Evolutionary conservation across 2,113 vertebrate species (phyloP), one percentile per base, ranked within the genome.

Genomic region (cattle (Bos taurus)): DNA sequence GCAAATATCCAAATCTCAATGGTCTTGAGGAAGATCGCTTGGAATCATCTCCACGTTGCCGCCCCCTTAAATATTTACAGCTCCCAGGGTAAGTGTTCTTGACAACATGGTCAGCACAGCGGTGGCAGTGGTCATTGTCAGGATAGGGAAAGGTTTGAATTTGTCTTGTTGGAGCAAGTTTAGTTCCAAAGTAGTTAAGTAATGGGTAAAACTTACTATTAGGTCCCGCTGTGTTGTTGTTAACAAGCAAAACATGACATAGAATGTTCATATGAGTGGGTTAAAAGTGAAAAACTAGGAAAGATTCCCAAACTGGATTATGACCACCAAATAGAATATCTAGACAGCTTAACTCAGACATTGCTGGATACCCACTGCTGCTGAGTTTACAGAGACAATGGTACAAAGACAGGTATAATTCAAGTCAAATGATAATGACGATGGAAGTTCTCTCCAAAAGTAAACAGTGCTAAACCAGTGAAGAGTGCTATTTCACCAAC

Each of bases 1-100:
- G 97, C 0, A 52, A 97, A 92, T 97, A 97, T 84, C 94, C 96
- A 98, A 90, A 89, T 94, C 90, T 97, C 71, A 88, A 2, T 87
- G 17, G 48, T 83, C 25, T 54, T 21, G 36, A 74, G 52, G 62
- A 93, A 94, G 52, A 56, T 78, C 16, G 91, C 91, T 93, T 96
- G 88, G 82, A 98, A 88, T 2, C 43, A 95, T 59, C 48, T 78
- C 43, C 80, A 64, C 23, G 78, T 95, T 84, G 67, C 83, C 36
- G 15, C n/a, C 3, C 1, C 50, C 83, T 50, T 81, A 52, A 56
- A 94, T 95, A 97, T 59, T 16, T 10, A 78, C 43, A 85, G 36
- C 46, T 96, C 88, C 92, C 46, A 8, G 84, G 23, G 62, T 54
- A 88, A 84, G 77, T 9, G 21, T 78, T 48, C 33, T 64, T 82